These are phyloP conservation scores for Apeltes quadracus DNA, from an alignment of 2,113 vertebrate species.

Conservation along the genomic window DNA sequence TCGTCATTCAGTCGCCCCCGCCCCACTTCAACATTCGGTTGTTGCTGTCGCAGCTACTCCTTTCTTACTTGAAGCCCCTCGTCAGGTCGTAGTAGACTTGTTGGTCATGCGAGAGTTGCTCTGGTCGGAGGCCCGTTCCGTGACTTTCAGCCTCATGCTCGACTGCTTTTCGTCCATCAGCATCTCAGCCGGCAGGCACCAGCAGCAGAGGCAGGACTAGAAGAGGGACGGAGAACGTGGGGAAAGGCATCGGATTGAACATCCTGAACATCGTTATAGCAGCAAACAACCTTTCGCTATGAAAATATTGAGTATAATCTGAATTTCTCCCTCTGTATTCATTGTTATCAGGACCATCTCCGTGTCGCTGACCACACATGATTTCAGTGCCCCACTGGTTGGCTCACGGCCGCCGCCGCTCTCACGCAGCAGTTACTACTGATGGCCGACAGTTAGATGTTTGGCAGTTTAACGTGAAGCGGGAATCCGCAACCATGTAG, in stretches of 20 bases:
- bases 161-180: constrained; percentile 93
- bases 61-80: neutral
- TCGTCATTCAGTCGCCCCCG: constrained; percentile 7
- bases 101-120: constrained; percentile 92
- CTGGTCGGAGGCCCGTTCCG: constrained; percentile 87
- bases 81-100: constrained; percentile 90
- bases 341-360: too few species aligned
- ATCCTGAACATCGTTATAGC: neutral
- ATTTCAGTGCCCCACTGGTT: too few species aligned
- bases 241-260: neutral
- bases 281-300: neutral
- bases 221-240: constrained; percentile 43
- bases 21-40: neutral
- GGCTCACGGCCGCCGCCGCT: too few species aligned
- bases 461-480: neutral
- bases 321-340: neutral
- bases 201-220: constrained; percentile 95
- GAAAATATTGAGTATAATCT: neutral
- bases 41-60: neutral
- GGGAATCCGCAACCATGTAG: neutral
- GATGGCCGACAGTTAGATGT: neutral
- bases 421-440: too few species aligned
- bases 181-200: constrained; percentile 91
- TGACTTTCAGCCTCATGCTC: constrained; percentile 92
- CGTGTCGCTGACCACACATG: too few species aligned